Conservation (phyloP, 2,888 invertebrate genomes). For the Calameuta idolon region DNA sequence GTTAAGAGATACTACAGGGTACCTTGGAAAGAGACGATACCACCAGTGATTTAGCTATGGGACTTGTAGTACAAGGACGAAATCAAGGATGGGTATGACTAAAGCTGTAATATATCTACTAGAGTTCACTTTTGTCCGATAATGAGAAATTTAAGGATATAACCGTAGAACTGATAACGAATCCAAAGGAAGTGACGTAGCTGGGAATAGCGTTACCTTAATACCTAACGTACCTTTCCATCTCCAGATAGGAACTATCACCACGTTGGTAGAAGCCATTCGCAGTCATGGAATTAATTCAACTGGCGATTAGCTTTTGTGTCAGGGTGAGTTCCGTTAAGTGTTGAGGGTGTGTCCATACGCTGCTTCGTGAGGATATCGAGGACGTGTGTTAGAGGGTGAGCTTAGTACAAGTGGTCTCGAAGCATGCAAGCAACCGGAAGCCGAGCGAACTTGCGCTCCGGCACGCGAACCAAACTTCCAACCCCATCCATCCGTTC, state of each 20-base stretch:
- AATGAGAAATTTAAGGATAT: too few species aligned
- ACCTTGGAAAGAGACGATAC: too few species aligned
- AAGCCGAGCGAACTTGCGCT: slow-evolving; percentile 54
- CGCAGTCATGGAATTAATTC: slow-evolving; percentile 60
- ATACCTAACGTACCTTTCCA: slow-evolving; percentile 25
- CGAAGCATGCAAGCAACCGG: slow-evolving; percentile 58
- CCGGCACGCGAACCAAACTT: slow-evolving; percentile 35
- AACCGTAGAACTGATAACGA: too few species aligned
- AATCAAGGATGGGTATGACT: too few species aligned
- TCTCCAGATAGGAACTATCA: slow-evolving; percentile 24
- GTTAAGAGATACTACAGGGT: too few species aligned
- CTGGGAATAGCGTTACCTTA: too few species aligned
- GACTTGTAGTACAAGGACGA: too few species aligned
- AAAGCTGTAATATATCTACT: too few species aligned
- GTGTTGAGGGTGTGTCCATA: slow-evolving; percentile 20
- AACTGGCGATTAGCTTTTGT: slow-evolving; percentile 54
- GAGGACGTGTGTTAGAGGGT: slow-evolving; percentile 20
- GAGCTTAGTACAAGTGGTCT: slow-evolving; percentile 55
- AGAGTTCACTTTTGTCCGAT: too few species aligned
- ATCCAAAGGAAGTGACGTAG: too few species aligned
- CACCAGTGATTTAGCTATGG: too few species aligned
- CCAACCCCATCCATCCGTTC: slow-evolving; percentile 26
- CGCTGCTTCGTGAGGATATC: slow-evolving; percentile 19
- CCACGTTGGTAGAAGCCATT: slow-evolving; percentile 46
- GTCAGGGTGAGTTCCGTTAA: slow-evolving; percentile 34